Percentiles rank a stretch among this genome's conserved stretches.
These are phyloP conservation scores for Chlorops oryzae DNA, from an alignment of 1,140 invertebrate genomes.

Conservation along the genomic window DNA sequence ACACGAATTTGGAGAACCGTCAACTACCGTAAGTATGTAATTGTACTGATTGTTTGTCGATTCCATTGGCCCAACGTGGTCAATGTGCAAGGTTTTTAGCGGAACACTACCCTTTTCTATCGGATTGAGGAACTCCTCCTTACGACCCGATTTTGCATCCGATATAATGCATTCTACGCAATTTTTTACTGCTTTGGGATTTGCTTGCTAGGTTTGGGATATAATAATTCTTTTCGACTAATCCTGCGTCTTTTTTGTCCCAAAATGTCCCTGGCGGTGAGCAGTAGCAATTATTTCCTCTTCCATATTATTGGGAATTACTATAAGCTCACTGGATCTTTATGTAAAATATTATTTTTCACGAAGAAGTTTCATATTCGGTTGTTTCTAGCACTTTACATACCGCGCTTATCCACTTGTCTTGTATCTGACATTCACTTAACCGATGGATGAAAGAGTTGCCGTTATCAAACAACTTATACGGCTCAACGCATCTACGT, in stretches of 20 bases:
- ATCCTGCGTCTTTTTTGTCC: constrained; percentile 40
- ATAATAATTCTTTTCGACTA: constrained; percentile 43
- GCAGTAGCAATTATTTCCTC: constrained; percentile 29
- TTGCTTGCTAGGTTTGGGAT: constrained; percentile 37
- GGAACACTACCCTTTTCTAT: constrained; percentile 31
- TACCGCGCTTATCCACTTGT: not conserved
- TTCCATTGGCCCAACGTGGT: constrained; percentile 24
- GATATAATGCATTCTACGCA: constrained; percentile 40
- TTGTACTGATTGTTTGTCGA: constrained; percentile 32
- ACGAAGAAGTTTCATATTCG: constrained; percentile 3
- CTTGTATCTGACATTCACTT: not conserved
- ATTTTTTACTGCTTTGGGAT: constrained; percentile 26
- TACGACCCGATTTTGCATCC: constrained; percentile 36
- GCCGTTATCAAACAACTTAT: not conserved
- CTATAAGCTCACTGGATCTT: constrained; percentile 13
- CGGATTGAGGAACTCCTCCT: constrained; percentile 37
- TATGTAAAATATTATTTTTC: not conserved
- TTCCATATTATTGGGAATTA: constrained; percentile 32
- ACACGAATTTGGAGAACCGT: constrained; percentile 28
- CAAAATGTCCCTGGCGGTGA: constrained; percentile 44
- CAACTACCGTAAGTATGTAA: constrained; percentile 30
- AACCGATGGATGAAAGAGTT: too few relatives aligned
- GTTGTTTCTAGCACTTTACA: not conserved
- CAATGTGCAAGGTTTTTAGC: constrained; percentile 20
- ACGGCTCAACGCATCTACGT: too few relatives aligned